Evolutionary conservation across 1,140 invertebrate genomes (phyloP), one percentile per base, ranked within the genome.

Genomic region (Archivesica marissinica): DNA sequence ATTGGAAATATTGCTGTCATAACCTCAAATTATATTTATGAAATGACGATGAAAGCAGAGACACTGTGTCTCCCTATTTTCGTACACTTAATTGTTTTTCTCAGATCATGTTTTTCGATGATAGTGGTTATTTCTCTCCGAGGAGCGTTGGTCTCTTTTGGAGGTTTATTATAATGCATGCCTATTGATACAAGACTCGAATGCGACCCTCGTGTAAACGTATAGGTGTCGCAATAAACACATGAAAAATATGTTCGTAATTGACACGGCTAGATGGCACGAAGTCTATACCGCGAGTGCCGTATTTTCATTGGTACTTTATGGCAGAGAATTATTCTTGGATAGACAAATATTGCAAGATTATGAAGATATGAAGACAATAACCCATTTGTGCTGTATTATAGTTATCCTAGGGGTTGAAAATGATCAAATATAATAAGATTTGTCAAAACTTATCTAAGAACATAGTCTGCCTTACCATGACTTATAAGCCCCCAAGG

Each of bases 21-120:
- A 83, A 83, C 68, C 70, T 72, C 68, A 83, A 83, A 83, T 83
- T 83, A 83, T 83, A 74, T 83, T 83, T 83, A 83, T 83, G 80
- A 74, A 75, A 75, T 74, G 80, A 83, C 80, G 11, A 23, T 44
- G 28, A 64, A 35, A 44, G 13, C 7, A 23, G 80, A 74, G 80
- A 74, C 80, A 17, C 44, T 44, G 15, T 61, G 80, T 83, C 80
- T 83, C 70, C 35, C 28, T 44, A 54, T 59, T 74, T 74, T 75
- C 41, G 39, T 75, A 75, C 68, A 83, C 66, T 72, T 83, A 83
- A 83, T 83, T 83, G 80, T 83, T 83, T 83, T 83, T 83, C 80
- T 83, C 80, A 72, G 80, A 83, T 83, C 70, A 33, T 74, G 80
- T 83, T 74, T 72, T 74, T 75, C 35, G 64, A 52, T 25, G 30